Evolutionary conservation across 1,140 invertebrate species (phyloP), one percentile per base, ranked within the genome.

Genomic region (Zaprionus lachaisei): DNA sequence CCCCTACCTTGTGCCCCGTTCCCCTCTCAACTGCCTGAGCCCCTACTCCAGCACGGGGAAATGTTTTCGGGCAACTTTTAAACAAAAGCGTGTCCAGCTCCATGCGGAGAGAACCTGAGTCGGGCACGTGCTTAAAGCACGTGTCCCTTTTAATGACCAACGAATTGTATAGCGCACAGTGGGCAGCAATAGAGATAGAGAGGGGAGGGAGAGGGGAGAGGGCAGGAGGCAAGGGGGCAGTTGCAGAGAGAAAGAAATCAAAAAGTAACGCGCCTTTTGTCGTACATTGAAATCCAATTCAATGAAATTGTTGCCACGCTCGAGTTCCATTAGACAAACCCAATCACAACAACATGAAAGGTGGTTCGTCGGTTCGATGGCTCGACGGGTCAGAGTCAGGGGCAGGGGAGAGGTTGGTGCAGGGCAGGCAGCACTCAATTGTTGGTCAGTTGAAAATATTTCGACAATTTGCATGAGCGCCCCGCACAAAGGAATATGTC

Each of bases 121-220:
- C 20, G 77, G 90, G 75, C 90, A 91, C 90, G 90, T 92, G 90
- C 90, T 87, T 83, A 72, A 66, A 80, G 87, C 91, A 92, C 91
- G 91, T 92, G 91, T 90, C 91, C 83, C 79, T 86, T 87, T 92
- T 92, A 92, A 92, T 92, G 91, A 92, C 91, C 91, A 86, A 77
- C 77, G 87, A 87, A 89, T 87, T 87, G 80, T 91, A 68, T 20
- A 26, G 24, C 24, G 24, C 24, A 26, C 24, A 26, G 24, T 26
- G 24, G 24, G 24, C 24, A 26, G 24, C 24, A 26, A 26, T 4
- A 58, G 24, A 38, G 5, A 11, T 1, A 11, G 34, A 34, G 12
- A 31, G 60, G 38, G 20, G n/a, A 20, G 11, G 24, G 34, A 9
- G 41, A 31, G 31, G 22, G 20, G 6, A 26, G 41, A n/a, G 54